Base-by-base conservation (phyloP, 2,888 invertebrate genomes). In the Hydroisotoma schaefferi region DNA sequence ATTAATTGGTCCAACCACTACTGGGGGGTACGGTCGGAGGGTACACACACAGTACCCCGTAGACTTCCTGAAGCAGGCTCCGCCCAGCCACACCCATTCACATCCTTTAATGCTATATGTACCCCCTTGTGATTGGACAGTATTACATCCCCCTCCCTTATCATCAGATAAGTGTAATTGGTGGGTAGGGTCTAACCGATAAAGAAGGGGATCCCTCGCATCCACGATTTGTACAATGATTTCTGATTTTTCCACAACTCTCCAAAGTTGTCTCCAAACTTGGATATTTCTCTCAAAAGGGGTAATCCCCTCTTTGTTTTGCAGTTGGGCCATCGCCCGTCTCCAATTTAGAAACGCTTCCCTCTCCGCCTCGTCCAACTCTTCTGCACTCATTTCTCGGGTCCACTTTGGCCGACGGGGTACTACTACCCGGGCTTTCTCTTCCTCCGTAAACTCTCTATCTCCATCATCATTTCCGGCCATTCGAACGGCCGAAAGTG, bases 211-310 rank as follows among this genome's bases (percentile, higher is more conserved):
- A 81, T 98, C 95, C 68, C 99, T 82, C 0, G 94, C 95, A 81
- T 99, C 99, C 15, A 98, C 87, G 65, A 99, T 91, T 77, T 99
- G 90, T 15, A 94, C 84, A 18, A 97, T 82, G 0, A 97, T 84
- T 79, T 97, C 93, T 75, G 94, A 83, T 72, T 90, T 85, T 77
- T 99, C 99, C n/a, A 99, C 84, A 0, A 99, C 98, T 72, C 98
- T 83, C 99, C 99, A 99, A 29, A 99, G 77, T 76, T 99, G 99
- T 49, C 95, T 84, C 99, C 99, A 99, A 73, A 99, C 90, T 76
- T 99, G 95, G 22, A 98, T 77, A 78, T 99, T 99, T 74, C 93
- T 89, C 75, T 99, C 99, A 78, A 94, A 99, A 0, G 99, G 99
- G 0, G 99, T 99, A 2, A 97, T 80, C 0, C 86, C 87, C 46